Evolutionary conservation across 2,888 invertebrate species (phyloP), one percentile per base, ranked within the genome.

Genomic region (Rosalia funebris): DNA sequence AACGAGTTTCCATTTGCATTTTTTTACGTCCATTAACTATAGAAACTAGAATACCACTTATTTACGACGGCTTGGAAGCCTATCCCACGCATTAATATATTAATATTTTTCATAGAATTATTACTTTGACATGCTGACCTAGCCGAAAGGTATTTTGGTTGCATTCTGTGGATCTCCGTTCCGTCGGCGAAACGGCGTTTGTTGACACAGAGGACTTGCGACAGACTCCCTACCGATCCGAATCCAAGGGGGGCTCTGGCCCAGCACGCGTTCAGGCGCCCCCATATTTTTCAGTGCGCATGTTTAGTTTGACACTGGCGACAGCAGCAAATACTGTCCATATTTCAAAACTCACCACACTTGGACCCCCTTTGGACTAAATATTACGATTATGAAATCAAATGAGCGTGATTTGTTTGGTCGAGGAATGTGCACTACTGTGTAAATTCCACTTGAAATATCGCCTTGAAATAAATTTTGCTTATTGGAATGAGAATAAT

Each of bases 261-360:
- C 16, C 72, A 72, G 72, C 72, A 66, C 69, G 72, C 61, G 64
- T 62, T 60, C 67, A 57, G 71, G 72, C 71, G 69, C 71, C 72
- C 71, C 66, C 68, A 71, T 71, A 70, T 68, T 70, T 71, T 66
- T 65, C 57, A 58, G 20, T 53, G 65, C 59, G 60, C 60, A 66
- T 68, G 68, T 68, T 66, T 32, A 20, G 19, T 57, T 47, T 66
- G 65, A 68, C 68, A 65, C 57, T 53, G 62, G 59, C 55, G 60
- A 55, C 50, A 50, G 55, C 54, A 55, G 60, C 55, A 44, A 55
- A 55, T 60, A 45, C 45, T 45, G 55, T 17, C 39, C 55, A 50
- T 60, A 60, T 60, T 55, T 60, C 55, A 60, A 44, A 55, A 45
- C 45, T 37, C 41, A 48, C 41, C 48, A 34, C 48, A 50, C 45